Percentiles rank a stretch among this genome's conserved stretches.
These are phyloP conservation scores for Brenthis daphne DNA, from an alignment of 2,888 invertebrate genomes.

Conservation along the genomic window DNA sequence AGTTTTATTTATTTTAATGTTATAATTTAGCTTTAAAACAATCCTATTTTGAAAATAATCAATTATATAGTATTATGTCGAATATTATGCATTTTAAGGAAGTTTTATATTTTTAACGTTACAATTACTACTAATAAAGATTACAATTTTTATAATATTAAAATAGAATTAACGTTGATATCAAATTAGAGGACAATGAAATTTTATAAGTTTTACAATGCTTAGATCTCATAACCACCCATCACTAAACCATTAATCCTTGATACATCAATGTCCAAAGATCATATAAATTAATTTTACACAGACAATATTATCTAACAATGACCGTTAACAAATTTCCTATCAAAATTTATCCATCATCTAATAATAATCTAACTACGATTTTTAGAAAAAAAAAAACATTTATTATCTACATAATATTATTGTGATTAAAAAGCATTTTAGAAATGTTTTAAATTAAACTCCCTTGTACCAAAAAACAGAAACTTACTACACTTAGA, in stretches of 20 bases:
- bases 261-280: conserved; percentile 63
- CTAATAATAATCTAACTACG: conserved; percentile 70
- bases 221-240: conserved; percentile 50
- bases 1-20: too few relatives aligned
- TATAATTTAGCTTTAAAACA: too few relatives aligned
- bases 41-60: too few relatives aligned
- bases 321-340: conserved; percentile 73
- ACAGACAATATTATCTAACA: conserved; percentile 71
- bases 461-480: conserved; percentile 72
- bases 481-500: conserved; percentile 66
- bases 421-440: conserved; percentile 72
- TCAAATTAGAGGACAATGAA: too few relatives aligned
- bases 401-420: conserved; percentile 58
- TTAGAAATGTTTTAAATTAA: conserved; percentile 66
- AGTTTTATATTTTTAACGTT: too few relatives aligned
- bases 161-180: too few relatives aligned
- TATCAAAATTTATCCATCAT: conserved; percentile 63
- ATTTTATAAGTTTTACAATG: too few relatives aligned
- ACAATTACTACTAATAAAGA: too few relatives aligned
- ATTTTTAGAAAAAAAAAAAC: conserved; percentile 54
- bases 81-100: too few relatives aligned
- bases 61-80: too few relatives aligned
- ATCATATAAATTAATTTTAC: conserved; percentile 69
- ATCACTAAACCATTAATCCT: conserved; percentile 43
- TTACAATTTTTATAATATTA: too few relatives aligned